Evolutionary conservation across 2,888 invertebrate genomes (phyloP).

Genomic region (Clunio marinus): DNA sequence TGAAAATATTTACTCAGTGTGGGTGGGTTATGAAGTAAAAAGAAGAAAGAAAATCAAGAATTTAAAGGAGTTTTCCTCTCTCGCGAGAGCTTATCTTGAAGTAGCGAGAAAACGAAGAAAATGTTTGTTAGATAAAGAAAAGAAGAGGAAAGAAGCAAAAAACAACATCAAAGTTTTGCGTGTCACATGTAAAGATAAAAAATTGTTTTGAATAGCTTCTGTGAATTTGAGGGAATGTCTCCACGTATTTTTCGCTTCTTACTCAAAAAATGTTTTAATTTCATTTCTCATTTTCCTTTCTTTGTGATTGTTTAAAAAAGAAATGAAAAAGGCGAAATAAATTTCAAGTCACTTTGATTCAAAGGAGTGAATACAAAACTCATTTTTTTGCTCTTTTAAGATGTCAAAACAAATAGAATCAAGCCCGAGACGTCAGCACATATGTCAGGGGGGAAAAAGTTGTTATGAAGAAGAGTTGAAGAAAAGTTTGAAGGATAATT

Average conservation of each 20-base stretch:
- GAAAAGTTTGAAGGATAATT: conserved; percentile 21
- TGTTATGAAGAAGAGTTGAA: not conserved
- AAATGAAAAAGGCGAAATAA: too few relatives aligned
- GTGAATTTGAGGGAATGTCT: not conserved
- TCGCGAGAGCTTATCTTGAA: not conserved
- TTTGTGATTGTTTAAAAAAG: too few relatives aligned
- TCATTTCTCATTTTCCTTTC: too few relatives aligned
- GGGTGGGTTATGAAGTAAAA: not conserved
- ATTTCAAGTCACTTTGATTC: too few relatives aligned
- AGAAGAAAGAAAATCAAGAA: not conserved
- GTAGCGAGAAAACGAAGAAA: not conserved
- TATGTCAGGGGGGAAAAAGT: conserved; percentile 25
- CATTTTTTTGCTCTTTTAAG: too few relatives aligned
- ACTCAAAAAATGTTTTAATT: too few relatives aligned
- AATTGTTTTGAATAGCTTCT: not conserved
- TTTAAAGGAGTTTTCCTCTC: not conserved
- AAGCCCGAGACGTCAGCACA: conserved; percentile 7
- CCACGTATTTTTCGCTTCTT: not conserved
- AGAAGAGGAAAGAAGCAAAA: not conserved
- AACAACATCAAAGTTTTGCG: conserved; percentile 16
- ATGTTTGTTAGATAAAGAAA: not conserved
- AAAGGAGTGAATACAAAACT: too few relatives aligned
- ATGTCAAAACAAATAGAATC: conserved; percentile 36
- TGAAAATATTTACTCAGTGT: not conserved
- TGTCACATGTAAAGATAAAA: conserved; percentile 14